phyloP scores from a whole-genome alignment of 37 sponge, comb jelly and placozoan species.

The Axinella damicornis region DNA sequence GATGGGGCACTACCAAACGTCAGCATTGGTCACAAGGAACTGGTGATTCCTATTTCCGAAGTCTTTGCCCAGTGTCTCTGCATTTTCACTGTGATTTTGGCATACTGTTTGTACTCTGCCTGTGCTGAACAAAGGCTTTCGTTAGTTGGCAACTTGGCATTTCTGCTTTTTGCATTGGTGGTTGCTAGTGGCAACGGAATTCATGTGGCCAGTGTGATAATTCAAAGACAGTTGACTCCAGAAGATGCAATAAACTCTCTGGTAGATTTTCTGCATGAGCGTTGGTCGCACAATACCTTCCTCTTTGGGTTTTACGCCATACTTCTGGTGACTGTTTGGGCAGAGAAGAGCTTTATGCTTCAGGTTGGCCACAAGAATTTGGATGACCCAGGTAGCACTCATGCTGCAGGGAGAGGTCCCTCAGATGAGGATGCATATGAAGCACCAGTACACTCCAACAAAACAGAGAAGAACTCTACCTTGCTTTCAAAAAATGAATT shows the following conservation, averaged over 20 bases:
- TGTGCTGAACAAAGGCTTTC: neutral
- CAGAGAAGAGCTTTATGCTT: neutral
- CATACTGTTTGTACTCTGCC: neutral
- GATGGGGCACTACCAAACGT: neutral
- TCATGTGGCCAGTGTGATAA: neutral
- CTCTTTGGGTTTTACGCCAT: neutral
- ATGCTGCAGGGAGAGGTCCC: neutral
- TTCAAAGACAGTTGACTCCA: neutral
- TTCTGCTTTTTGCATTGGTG: neutral
- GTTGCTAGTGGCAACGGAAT: neutral
- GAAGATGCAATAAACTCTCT: neutral
- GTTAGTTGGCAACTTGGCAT: neutral
- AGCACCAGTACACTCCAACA: neutral
- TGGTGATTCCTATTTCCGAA: neutral
- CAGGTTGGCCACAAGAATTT: no score
- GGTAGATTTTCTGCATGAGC: slow-evolving; percentile 21
- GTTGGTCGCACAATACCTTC: slow-evolving; percentile 6
- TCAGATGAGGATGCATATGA: neutral
- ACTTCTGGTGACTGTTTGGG: neutral
- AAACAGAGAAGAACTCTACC: neutral
- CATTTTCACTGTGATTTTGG: neutral
- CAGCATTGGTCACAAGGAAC: neutral
- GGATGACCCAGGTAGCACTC: no score
- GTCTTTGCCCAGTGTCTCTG: neutral
- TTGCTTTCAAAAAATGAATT: no score